Conservation (phyloP, 2,113 vertebrate species). For the Pao palembangensis region DNA sequence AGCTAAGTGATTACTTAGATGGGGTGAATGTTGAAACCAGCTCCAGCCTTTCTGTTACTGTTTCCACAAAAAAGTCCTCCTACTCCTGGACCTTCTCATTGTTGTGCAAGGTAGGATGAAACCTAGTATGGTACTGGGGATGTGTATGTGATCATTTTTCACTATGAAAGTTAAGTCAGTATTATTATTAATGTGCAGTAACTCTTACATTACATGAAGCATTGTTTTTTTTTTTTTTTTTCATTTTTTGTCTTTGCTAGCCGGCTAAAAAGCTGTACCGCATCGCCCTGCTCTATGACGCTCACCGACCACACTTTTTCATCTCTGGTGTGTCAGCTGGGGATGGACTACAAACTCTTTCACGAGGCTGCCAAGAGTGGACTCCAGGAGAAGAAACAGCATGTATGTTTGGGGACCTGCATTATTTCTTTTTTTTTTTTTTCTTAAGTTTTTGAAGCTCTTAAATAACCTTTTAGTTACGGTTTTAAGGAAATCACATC, state of each 20-base stretch:
- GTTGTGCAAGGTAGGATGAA: slow-evolving; percentile 87
- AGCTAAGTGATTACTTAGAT: slow-evolving; percentile 94
- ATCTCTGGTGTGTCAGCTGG: slow-evolving; percentile 89
- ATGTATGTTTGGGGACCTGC: slow-evolving; percentile 33
- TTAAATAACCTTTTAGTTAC: neutral
- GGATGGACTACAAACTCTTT: slow-evolving; percentile 85
- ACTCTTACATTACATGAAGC: too few relatives aligned
- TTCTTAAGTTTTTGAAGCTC: neutral
- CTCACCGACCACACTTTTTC: slow-evolving; percentile 96
- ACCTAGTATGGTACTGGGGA: neutral
- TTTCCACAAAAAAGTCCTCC: slow-evolving; percentile 93
- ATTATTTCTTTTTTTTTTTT: neutral
- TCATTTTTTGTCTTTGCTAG: slow-evolving; percentile 63
- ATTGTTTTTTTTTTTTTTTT: neutral
- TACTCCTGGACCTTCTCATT: slow-evolving; percentile 96
- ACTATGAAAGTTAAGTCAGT: too few relatives aligned
- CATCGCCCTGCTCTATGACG: slow-evolving; percentile 95
- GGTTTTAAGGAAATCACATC: neutral
- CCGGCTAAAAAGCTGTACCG: slow-evolving; percentile 90
- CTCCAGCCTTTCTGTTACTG: slow-evolving; percentile 89
- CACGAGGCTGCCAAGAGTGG: slow-evolving; percentile 93
- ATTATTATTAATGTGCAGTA: too few relatives aligned
- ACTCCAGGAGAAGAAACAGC: slow-evolving; percentile 75
- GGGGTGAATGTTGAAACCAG: slow-evolving; percentile 91
- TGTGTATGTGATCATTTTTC: neutral